These are phyloP conservation scores for Rhinophrynus dorsalis DNA, from an alignment of 2,797 vertebrate genomes.

Conservation along the genomic window DNA sequence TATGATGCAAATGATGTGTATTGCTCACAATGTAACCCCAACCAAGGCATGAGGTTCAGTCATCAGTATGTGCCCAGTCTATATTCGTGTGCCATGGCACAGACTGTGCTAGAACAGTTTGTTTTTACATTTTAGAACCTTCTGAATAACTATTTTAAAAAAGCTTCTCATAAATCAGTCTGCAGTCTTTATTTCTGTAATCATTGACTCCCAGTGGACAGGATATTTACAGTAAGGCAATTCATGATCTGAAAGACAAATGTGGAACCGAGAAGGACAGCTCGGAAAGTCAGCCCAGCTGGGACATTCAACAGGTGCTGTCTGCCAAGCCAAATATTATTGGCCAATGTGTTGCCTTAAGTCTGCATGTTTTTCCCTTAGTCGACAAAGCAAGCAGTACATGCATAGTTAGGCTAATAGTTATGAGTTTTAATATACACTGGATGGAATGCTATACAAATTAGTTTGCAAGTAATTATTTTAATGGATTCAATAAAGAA, in stretches of 20 bases:
- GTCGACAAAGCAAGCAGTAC: slow-evolving; percentile 17
- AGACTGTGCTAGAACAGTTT: slow-evolving; percentile 23
- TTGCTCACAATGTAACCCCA: too few relatives aligned
- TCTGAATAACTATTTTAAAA: slow-evolving; percentile 34
- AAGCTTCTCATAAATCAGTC: slow-evolving; percentile 39
- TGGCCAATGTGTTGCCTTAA: slow-evolving; percentile 6
- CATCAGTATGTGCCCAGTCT: too few relatives aligned
- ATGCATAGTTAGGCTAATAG: too few relatives aligned
- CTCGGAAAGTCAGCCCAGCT: slow-evolving; percentile 10
- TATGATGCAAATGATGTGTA: too few relatives aligned
- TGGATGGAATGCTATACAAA: too few relatives aligned
- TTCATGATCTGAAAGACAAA: slow-evolving; percentile 30
- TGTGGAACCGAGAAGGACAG: background rate
- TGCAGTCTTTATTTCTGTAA: slow-evolving; percentile 14
- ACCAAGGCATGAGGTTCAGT: too few relatives aligned
- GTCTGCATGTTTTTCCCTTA: slow-evolving; percentile 17
- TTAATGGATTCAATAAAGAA: too few relatives aligned
- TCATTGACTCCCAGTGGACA: slow-evolving; percentile 3
- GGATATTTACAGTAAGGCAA: slow-evolving; percentile 38
- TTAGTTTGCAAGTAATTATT: too few relatives aligned
- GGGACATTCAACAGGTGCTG: slow-evolving; percentile 33
- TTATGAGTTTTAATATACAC: too few relatives aligned
- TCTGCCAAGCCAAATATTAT: slow-evolving; percentile 36
- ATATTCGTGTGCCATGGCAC: too few relatives aligned
- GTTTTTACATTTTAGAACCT: slow-evolving; percentile 12